These are phyloP conservation scores for Synergus laeviventris DNA, from an alignment of 2,888 invertebrate genomes.

Conservation along the genomic window DNA sequence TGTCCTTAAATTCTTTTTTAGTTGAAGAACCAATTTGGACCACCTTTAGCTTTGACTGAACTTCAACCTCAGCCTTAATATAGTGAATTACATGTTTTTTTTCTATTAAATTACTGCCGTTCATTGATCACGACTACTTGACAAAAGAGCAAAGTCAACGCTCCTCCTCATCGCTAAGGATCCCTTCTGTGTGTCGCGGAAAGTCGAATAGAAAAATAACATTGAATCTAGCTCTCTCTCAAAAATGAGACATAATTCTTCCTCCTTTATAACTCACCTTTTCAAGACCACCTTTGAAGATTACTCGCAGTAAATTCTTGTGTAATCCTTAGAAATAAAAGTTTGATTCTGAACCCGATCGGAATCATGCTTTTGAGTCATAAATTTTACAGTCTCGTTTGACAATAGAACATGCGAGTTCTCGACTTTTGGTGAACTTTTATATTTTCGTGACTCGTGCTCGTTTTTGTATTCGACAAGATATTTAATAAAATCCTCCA, in stretches of 20 bases:
- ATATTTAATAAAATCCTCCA: neutral
- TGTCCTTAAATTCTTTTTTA: no score
- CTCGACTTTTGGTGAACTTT: slow-evolving; percentile 37
- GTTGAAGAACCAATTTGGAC: neutral
- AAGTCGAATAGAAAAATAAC: slow-evolving; percentile 32
- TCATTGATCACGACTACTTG: slow-evolving; percentile 16
- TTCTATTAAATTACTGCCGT: neutral
- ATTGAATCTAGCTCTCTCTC: slow-evolving; percentile 27
- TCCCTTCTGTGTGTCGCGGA: slow-evolving; percentile 12
- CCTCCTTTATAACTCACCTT: slow-evolving; percentile 4
- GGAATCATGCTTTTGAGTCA: slow-evolving; percentile 33
- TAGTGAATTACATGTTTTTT: neutral
- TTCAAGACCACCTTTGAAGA: slow-evolving; percentile 32
- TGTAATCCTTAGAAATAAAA: slow-evolving; percentile 38
- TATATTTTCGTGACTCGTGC: slow-evolving; percentile 14
- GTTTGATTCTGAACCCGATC: slow-evolving; percentile 36
- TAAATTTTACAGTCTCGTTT: slow-evolving; percentile 33
- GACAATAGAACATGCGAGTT: slow-evolving; percentile 41
- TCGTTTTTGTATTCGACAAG: neutral
- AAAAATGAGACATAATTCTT: slow-evolving; percentile 39
- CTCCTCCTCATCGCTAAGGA: slow-evolving; percentile 14
- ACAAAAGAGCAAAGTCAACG: slow-evolving; percentile 25
- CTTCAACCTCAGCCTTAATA: neutral
- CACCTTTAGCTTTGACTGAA: neutral
- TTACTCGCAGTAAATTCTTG: slow-evolving; percentile 38